These are phyloP conservation scores for Galeopterus variegatus DNA, from an alignment of 2,113 vertebrate species.

Conservation along the genomic window DNA sequence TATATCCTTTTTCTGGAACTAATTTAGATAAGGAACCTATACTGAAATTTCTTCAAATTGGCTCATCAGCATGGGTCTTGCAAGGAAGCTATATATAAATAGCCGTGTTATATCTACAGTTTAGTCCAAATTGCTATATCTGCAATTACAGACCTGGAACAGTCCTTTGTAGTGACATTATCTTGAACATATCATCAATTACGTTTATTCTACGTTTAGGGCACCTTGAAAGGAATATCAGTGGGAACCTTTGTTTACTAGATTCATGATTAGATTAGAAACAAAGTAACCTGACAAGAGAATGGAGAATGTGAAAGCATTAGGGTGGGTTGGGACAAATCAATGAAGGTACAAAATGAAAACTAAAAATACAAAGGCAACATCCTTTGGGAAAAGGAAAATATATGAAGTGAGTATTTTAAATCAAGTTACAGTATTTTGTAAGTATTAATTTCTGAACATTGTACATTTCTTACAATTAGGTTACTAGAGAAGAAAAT, in stretches of 20 bases:
- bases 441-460: slow-evolving; percentile 29
- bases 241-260: background rate
- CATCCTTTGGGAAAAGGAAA: background rate
- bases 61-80: background rate
- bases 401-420: slow-evolving; percentile 20
- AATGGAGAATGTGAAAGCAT: background rate
- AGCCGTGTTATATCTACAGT: background rate
- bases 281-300: background rate
- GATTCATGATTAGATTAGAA: slow-evolving; percentile 56
- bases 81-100: background rate
- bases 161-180: background rate
- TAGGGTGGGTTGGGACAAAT: background rate
- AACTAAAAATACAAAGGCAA: background rate
- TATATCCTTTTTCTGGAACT: background rate
- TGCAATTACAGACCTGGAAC: background rate
- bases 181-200: background rate
- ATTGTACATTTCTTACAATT: slow-evolving; percentile 15
- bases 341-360: background rate
- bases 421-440: background rate
- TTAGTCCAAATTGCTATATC: background rate
- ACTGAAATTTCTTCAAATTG: slow-evolving; percentile 48
- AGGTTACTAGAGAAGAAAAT: slow-evolving; percentile 18
- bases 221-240: background rate
- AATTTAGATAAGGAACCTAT: slow-evolving; percentile 30
- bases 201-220: slow-evolving; percentile 6